A percentile compares a stretch with the other conserved stretches of the same genome.
These are phyloP conservation scores for Theretra japonica DNA, from an alignment of 2,888 invertebrate genomes.

Conservation along the genomic window DNA sequence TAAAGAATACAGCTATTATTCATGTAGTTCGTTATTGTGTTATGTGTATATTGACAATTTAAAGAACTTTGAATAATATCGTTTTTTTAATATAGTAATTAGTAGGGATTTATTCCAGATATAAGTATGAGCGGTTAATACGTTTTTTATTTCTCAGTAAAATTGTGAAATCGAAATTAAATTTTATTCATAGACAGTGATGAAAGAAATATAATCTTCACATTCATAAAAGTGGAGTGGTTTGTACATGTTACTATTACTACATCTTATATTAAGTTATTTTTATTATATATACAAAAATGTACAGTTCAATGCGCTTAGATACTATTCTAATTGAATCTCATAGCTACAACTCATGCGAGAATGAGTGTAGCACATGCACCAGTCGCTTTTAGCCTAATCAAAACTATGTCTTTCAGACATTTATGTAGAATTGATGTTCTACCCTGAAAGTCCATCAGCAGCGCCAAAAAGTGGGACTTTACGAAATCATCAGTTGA, in stretches of 20 bases:
- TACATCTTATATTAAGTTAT: not conserved
- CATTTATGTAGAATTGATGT: too few species aligned
- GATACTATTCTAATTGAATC: not conserved
- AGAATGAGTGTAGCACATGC: not conserved
- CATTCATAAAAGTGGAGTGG: slow-evolving; percentile 30
- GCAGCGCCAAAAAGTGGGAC: too few species aligned
- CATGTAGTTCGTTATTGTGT: too few species aligned
- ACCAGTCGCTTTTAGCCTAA: not conserved
- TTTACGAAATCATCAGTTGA: too few species aligned
- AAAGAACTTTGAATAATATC: too few species aligned
- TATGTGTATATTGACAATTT: too few species aligned
- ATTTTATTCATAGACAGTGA: slow-evolving; percentile 10
- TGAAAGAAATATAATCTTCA: slow-evolving; percentile 28
- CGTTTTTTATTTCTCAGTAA: not conserved
- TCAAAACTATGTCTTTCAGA: not conserved
- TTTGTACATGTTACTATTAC: slow-evolving; percentile 29
- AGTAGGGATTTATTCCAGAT: too few species aligned
- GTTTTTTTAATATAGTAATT: too few species aligned
- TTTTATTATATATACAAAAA: not conserved
- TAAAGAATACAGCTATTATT: too few species aligned
- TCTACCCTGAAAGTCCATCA: too few species aligned
- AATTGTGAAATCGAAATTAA: not conserved
- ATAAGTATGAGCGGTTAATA: not conserved
- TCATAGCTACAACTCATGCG: not conserved
- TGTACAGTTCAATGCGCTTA: not conserved